These are phyloP conservation scores for Trypoxylon attenuatum DNA, from an alignment of 2,888 invertebrate genomes.

Conservation along the genomic window DNA sequence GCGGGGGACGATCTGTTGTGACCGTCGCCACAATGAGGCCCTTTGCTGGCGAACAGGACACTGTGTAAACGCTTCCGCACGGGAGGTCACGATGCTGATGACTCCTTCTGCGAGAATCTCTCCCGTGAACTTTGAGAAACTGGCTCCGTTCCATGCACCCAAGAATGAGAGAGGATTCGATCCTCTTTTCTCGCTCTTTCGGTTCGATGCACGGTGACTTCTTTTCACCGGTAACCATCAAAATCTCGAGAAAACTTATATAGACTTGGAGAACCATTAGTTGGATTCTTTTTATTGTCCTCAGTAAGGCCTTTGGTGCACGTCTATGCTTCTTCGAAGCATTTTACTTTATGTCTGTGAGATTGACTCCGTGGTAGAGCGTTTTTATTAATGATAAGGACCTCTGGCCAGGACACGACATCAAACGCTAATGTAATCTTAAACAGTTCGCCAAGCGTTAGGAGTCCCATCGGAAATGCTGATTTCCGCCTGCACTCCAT, in stretches of 20 bases:
- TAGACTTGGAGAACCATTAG: no score
- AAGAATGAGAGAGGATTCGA: slow-evolving; percentile 46
- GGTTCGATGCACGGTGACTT: slow-evolving; percentile 33
- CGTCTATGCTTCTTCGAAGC: no score
- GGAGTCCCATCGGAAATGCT: slow-evolving; percentile 27
- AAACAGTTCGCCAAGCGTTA: slow-evolving; percentile 33
- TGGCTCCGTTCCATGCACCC: slow-evolving; percentile 12
- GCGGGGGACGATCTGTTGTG: slow-evolving; percentile 65
- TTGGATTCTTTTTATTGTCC: no score
- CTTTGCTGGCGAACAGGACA: slow-evolving; percentile 44
- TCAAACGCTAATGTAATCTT: slow-evolving; percentile 18
- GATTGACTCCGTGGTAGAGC: no score
- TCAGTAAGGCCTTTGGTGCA: no score
- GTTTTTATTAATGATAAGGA: no score
- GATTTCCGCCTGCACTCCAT: slow-evolving; percentile 29
- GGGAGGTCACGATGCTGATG: slow-evolving; percentile 45
- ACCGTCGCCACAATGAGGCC: slow-evolving; percentile 65
- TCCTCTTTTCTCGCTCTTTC: slow-evolving; percentile 31
- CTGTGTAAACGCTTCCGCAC: slow-evolving; percentile 51
- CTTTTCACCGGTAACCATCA: slow-evolving; percentile 7
- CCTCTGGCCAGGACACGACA: no score
- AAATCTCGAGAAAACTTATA: no score
- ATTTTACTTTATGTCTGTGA: no score
- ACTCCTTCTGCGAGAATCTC: slow-evolving; percentile 46
- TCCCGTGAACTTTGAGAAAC: slow-evolving; percentile 25